These are phyloP conservation scores for Megaleporinus macrocephalus DNA, from an alignment of 2,113 vertebrate genomes.

Conservation along the genomic window DNA sequence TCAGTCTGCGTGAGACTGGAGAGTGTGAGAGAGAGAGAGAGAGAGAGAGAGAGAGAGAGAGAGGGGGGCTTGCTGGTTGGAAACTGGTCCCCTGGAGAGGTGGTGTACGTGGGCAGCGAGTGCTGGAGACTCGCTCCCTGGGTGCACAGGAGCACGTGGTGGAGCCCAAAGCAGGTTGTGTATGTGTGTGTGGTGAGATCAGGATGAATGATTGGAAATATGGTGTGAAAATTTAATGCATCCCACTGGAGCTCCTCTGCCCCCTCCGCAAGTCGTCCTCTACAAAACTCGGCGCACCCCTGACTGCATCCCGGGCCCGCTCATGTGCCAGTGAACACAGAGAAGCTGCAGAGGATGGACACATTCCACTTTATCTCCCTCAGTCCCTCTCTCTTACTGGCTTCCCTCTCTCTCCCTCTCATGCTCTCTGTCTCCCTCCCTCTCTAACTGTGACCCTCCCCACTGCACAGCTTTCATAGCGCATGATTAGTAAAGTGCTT, in stretches of 20 bases:
- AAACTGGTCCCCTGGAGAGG: slow-evolving; percentile 23
- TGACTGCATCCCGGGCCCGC: slow-evolving; percentile 31
- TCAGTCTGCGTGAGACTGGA: background rate
- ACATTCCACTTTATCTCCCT: slow-evolving; percentile 6
- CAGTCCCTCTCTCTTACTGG: background rate
- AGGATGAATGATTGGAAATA: slow-evolving; percentile 29
- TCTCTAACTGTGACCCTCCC: slow-evolving; percentile 28
- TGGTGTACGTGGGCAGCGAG: background rate
- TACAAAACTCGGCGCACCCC: slow-evolving; percentile 8
- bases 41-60: background rate
- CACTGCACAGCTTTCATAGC: slow-evolving; percentile 20
- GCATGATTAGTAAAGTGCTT: slow-evolving; percentile 24
- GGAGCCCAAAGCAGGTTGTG: background rate
- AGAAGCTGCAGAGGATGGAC: slow-evolving; percentile 23
- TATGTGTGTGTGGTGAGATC: slow-evolving; percentile 22
- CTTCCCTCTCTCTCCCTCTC: slow-evolving; percentile 18
- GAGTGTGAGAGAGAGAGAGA: background rate
- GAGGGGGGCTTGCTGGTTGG: slow-evolving; percentile 22
- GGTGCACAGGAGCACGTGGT: background rate
- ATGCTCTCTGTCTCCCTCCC: slow-evolving; percentile 18
- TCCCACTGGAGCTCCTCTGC: background rate
- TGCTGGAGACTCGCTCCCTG: background rate
- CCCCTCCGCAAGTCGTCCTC: slow-evolving; percentile 20
- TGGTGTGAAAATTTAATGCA: slow-evolving; percentile 17
- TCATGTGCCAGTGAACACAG: slow-evolving; percentile 21